These are phyloP conservation scores for Alligator mississippiensis DNA, from an alignment of 2,113 vertebrate genomes.

Conservation along the genomic window DNA sequence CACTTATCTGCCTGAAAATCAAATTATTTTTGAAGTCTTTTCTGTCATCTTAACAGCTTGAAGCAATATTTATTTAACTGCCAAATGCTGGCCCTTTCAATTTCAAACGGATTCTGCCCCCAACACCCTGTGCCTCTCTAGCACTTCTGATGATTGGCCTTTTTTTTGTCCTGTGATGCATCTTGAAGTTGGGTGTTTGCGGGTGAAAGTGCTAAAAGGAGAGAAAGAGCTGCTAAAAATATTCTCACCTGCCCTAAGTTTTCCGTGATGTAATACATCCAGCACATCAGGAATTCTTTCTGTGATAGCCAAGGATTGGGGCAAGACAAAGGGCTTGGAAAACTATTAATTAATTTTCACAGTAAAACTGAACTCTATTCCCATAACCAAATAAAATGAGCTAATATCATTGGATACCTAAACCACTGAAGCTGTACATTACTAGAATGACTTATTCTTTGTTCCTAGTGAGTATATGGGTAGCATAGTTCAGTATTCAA, in stretches of 20 bases:
- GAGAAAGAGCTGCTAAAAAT: background rate
- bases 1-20: too few relatives aligned
- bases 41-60: background rate
- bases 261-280: background rate
- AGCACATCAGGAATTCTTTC: background rate
- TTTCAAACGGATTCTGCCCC: accelerated
- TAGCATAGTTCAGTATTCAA: background rate
- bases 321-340: background rate
- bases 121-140: too few relatives aligned
- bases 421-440: background rate
- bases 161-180: background rate
- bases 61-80: background rate
- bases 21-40: background rate
- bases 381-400: background rate
- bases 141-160: background rate
- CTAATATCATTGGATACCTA: background rate
- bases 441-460: background rate
- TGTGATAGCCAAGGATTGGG: background rate
- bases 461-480: background rate
- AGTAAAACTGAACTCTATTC: background rate
- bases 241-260: background rate
- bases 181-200: background rate
- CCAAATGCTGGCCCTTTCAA: accelerated
- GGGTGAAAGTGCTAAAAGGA: background rate
- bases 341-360: background rate